These are phyloP conservation scores for Cynopterus sphinx DNA, from an alignment of 2,797 vertebrate species.

Conservation along the genomic window DNA sequence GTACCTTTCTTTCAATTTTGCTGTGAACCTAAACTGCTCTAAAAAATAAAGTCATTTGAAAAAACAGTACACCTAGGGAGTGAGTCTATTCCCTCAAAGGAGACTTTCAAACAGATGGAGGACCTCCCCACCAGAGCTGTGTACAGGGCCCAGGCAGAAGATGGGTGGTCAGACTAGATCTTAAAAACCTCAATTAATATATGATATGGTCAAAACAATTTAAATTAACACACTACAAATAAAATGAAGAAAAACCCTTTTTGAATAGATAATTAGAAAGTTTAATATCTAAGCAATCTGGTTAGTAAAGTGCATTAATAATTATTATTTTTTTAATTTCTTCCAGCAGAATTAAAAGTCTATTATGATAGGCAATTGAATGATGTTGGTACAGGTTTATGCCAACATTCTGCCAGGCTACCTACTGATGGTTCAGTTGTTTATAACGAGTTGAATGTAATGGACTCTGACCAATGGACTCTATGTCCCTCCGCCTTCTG, in stretches of 20 bases:
- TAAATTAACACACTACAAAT: background rate
- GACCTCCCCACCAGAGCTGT: background rate
- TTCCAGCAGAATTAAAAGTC: slow-evolving; percentile 23
- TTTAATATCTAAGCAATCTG: background rate
- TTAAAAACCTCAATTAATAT: background rate
- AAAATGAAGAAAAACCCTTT: background rate
- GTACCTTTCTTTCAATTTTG: background rate
- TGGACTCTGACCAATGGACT: background rate
- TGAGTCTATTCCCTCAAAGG: background rate
- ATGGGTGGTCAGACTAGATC: background rate
- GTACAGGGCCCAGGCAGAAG: background rate
- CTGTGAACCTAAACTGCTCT: background rate
- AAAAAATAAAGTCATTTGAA: background rate
- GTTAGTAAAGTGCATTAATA: background rate
- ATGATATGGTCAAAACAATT: slow-evolving; percentile 22
- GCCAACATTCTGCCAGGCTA: rapidly evolving
- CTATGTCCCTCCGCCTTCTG: too few relatives aligned
- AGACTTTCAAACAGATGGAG: background rate
- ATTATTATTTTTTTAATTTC: background rate
- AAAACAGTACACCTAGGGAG: background rate
- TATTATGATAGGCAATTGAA: background rate
- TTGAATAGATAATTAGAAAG: slow-evolving; percentile 40
- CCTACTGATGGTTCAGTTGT: too few relatives aligned
- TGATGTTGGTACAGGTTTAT: rapidly evolving
- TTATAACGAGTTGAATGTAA: background rate